Percentiles rank a stretch among this genome's conserved stretches.
Evolutionary conservation across 2,888 invertebrate species (phyloP).

Genomic region (Protodeltote pygarga): DNA sequence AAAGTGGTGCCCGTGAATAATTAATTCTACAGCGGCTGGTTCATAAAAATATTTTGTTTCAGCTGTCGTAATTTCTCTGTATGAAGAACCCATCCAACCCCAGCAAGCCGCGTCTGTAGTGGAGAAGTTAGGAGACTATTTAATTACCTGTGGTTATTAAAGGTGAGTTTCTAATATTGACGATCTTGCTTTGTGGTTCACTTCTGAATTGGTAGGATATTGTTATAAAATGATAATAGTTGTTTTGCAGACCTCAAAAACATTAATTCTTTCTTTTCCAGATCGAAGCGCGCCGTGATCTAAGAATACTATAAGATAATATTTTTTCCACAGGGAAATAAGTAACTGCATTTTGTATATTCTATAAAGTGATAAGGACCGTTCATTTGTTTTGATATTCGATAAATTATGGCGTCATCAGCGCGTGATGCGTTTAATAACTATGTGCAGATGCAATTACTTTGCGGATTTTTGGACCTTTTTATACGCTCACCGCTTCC

Average conservation of each 20-base stretch:
- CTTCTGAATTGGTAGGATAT: neutral
- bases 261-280: constrained; percentile 68
- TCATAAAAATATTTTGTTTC: constrained; percentile 77
- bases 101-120: constrained; percentile 98
- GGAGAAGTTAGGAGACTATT: constrained; percentile 98
- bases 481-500: constrained; percentile 86
- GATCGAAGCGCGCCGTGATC: constrained; percentile 87
- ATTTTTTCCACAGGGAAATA: constrained; percentile 88
- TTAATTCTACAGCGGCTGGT: constrained; percentile 23
- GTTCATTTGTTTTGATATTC: constrained; percentile 86
- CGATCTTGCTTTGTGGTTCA: neutral
- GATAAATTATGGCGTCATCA: constrained; percentile 84
- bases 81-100: constrained; percentile 98
- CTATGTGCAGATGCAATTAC: constrained; percentile 81
- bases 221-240: no score
- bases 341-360: constrained; percentile 88
- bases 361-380: constrained; percentile 87
- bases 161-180: constrained; percentile 77
- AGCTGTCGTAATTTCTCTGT: constrained; percentile 97
- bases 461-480: constrained; percentile 83
- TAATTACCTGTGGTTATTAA: constrained; percentile 98
- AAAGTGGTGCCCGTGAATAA: constrained; percentile 13
- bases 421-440: constrained; percentile 81
- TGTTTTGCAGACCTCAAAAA: constrained; percentile 24
- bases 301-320: constrained; percentile 87